Evolutionary conservation across 30 jellyfish, hydroid and myxozoan genomes (phyloP).

Genomic region (Rhopilema esculentum): DNA sequence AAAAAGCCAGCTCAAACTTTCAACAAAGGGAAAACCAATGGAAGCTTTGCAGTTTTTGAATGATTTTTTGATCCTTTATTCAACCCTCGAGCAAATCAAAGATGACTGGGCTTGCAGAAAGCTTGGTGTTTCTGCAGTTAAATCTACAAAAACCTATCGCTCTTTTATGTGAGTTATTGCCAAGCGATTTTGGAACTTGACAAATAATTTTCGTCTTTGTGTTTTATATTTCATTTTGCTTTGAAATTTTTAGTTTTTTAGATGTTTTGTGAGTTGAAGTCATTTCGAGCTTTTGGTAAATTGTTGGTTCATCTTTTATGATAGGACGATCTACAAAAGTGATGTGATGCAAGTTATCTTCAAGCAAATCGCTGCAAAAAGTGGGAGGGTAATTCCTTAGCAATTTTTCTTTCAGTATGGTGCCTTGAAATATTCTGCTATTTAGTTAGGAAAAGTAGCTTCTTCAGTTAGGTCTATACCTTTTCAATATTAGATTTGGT

Average conservation of each 20-base stretch:
- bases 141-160: slow-evolving; percentile 28
- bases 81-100: slow-evolving; percentile 67
- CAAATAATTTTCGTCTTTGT: no score
- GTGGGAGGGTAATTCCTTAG: slow-evolving; percentile 38
- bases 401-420: neutral
- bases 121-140: slow-evolving; percentile 55
- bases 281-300: no score
- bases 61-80: slow-evolving; percentile 58
- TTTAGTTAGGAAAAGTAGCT: no score
- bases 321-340: slow-evolving; percentile 59
- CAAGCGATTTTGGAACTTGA: neutral
- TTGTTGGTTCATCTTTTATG: no score
- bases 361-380: slow-evolving; percentile 68
- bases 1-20: slow-evolving; percentile 6
- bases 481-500: neutral
- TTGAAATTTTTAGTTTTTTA: no score
- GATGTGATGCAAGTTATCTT: slow-evolving; percentile 72
- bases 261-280: no score
- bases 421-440: neutral
- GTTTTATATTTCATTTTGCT: no score
- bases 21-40: slow-evolving; percentile 53
- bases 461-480: no score
- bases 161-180: slow-evolving; percentile 33
- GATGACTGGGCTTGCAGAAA: slow-evolving; percentile 83
- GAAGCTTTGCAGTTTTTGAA: slow-evolving; percentile 65